Conservation (phyloP, 2,113 vertebrate genomes). For the Zootoca vivipara region DNA sequence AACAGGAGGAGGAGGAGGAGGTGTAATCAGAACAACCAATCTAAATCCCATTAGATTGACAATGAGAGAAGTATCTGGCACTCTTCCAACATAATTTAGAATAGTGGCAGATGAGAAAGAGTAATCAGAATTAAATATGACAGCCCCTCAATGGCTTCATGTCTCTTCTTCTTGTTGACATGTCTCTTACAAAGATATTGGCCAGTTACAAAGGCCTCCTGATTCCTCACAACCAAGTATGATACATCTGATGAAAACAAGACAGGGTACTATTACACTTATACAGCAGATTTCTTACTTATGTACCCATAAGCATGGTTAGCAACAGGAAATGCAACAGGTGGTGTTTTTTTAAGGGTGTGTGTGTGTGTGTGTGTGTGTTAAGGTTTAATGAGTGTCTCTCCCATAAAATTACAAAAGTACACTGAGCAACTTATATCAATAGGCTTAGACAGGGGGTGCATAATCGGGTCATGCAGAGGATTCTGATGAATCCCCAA, state of each 20-base stretch:
- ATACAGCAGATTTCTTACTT: not conserved
- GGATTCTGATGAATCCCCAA: too few relatives aligned
- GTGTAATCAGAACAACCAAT: not conserved
- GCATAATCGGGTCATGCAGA: too few relatives aligned
- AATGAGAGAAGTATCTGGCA: not conserved
- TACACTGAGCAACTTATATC: not conserved
- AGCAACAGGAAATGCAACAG: not conserved
- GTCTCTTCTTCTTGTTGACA: not conserved
- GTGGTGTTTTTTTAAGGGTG: not conserved
- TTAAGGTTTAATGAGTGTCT: not conserved
- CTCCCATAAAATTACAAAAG: not conserved
- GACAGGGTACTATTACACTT: not conserved
- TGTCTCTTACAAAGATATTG: not conserved
- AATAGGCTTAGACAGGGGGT: not conserved
- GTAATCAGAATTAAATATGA: conserved; percentile 22
- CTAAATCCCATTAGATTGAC: conserved; percentile 16
- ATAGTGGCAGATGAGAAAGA: conserved; percentile 2
- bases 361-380: not conserved
- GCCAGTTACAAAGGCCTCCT: not conserved
- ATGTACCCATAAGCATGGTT: not conserved
- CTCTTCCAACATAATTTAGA: not conserved
- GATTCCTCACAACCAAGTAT: not conserved
- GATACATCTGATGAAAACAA: not conserved
- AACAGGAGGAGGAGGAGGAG: not conserved
- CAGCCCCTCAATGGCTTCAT: not conserved